Percentiles rank a stretch among this genome's conserved stretches.
phyloP scores from a whole-genome alignment of 2,797 vertebrate genomes.

The Orientallactaga sibirica region DNA sequence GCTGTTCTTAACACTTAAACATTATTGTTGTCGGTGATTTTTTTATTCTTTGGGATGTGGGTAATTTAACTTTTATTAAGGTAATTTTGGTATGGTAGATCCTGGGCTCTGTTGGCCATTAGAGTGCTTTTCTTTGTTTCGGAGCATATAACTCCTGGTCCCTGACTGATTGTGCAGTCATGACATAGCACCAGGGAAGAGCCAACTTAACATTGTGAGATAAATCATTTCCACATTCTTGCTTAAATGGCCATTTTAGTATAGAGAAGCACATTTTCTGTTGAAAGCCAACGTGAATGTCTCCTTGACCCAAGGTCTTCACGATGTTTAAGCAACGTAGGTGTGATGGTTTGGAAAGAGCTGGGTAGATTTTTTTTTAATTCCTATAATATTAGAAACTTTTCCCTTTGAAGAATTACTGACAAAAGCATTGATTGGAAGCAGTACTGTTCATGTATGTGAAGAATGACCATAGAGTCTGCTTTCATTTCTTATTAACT shows the following conservation, averaged over 20 bases:
- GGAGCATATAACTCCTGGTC: slow-evolving; percentile 84
- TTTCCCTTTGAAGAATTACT: slow-evolving; percentile 48
- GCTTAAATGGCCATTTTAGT: slow-evolving; percentile 96
- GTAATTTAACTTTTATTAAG: slow-evolving; percentile 83
- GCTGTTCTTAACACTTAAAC: slow-evolving; percentile 6
- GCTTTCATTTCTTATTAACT: background rate
- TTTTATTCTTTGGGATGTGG: slow-evolving; percentile 78
- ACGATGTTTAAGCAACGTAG: slow-evolving; percentile 91
- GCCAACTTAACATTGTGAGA: slow-evolving; percentile 91
- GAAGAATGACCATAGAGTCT: background rate
- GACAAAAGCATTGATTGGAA: slow-evolving; percentile 56
- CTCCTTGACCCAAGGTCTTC: slow-evolving; percentile 94
- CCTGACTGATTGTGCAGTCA: slow-evolving; percentile 90
- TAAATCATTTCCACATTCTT: slow-evolving; percentile 95
- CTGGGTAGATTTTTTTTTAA: slow-evolving; percentile 79
- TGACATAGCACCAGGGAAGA: slow-evolving; percentile 87
- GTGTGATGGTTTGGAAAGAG: slow-evolving; percentile 86
- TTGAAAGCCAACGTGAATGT: slow-evolving; percentile 87
- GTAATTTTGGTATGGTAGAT: slow-evolving; percentile 78
- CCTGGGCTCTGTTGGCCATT: slow-evolving; percentile 60
- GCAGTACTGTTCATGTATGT: background rate
- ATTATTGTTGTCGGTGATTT: slow-evolving; percentile 70
- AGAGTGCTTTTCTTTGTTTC: slow-evolving; percentile 83
- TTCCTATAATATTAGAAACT: slow-evolving; percentile 52
- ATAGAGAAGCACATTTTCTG: slow-evolving; percentile 92